Evolutionary conservation across 2,888 invertebrate species (phyloP).

Genomic region (Coleophora deauratella): DNA sequence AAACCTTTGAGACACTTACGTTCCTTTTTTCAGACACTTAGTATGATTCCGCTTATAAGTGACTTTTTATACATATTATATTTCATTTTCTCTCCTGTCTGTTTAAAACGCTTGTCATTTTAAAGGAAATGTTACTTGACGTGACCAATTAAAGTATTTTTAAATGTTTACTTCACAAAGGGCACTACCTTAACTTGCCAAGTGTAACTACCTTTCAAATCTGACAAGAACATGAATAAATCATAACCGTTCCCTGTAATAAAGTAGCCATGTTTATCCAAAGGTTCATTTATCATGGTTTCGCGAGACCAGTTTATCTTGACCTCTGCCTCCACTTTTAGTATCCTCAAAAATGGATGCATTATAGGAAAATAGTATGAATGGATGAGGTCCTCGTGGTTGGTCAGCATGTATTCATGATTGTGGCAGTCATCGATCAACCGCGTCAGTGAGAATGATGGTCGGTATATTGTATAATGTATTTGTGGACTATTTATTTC

Average conservation of each 20-base stretch:
- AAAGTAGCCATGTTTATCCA: constrained; percentile 70
- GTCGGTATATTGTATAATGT: constrained; percentile 52
- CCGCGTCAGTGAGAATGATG: constrained; percentile 44
- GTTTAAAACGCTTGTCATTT: no score
- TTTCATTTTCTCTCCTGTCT: no score
- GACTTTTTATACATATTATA: no score
- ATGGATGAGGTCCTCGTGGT: constrained; percentile 19
- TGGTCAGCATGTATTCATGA: constrained; percentile 43
- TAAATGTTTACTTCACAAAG: constrained; percentile 13
- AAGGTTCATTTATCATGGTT: constrained; percentile 63
- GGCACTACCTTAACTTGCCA: constrained; percentile 26
- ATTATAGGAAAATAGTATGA: constrained; percentile 6
- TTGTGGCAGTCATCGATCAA: constrained; percentile 56
- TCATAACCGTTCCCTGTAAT: constrained; percentile 64
- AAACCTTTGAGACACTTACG: no score
- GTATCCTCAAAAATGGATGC: constrained; percentile 6
- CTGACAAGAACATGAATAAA: constrained; percentile 67
- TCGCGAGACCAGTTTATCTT: constrained; percentile 32
- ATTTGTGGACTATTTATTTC: constrained; percentile 52
- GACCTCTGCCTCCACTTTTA: constrained; percentile 25
- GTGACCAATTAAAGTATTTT: constrained; percentile 1
- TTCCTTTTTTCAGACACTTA: no score
- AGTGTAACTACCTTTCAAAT: constrained; percentile 54
- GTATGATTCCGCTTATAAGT: no score
- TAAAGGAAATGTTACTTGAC: not conserved